Evolutionary conservation across 2,113 vertebrate species (phyloP).

Genomic region (Dromaius novaehollandiae): DNA sequence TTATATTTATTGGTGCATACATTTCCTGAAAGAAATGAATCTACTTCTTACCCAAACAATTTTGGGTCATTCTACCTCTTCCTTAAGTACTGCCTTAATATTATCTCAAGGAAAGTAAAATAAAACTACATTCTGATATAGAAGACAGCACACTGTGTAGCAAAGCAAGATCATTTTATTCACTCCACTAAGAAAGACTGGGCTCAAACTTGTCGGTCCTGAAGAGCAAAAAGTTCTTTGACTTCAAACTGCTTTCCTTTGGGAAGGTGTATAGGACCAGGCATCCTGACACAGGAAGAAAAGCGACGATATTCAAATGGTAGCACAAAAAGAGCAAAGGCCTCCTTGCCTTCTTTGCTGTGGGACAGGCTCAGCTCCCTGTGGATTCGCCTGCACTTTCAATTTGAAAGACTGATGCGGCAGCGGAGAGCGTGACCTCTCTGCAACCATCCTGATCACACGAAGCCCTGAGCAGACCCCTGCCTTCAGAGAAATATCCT

Average conservation of each 20-base stretch:
- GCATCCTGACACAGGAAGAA: background rate
- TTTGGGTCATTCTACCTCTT: background rate
- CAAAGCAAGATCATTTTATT: background rate
- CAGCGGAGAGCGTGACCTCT: constrained; percentile 10
- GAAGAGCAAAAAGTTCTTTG: background rate
- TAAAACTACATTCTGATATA: background rate
- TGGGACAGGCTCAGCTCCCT: background rate
- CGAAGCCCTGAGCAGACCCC: background rate
- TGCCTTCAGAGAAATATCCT: background rate
- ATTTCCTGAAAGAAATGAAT: background rate
- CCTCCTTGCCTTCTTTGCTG: rapidly evolving
- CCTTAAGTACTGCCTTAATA: background rate
- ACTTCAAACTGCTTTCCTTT: background rate
- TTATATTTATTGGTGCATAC: background rate
- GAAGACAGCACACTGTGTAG: background rate
- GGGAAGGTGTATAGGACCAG: background rate
- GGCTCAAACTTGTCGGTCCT: background rate
- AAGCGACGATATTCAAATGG: background rate
- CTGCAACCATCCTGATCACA: background rate
- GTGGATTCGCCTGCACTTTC: background rate
- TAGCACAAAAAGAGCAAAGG: background rate
- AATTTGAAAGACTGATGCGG: constrained; percentile 19
- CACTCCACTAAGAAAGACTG: background rate
- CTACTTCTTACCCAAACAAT: background rate
- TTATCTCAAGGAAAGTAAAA: background rate